Base-by-base conservation (phyloP, 1,140 invertebrate genomes). In the Pogonomyrmex californicus region DNA sequence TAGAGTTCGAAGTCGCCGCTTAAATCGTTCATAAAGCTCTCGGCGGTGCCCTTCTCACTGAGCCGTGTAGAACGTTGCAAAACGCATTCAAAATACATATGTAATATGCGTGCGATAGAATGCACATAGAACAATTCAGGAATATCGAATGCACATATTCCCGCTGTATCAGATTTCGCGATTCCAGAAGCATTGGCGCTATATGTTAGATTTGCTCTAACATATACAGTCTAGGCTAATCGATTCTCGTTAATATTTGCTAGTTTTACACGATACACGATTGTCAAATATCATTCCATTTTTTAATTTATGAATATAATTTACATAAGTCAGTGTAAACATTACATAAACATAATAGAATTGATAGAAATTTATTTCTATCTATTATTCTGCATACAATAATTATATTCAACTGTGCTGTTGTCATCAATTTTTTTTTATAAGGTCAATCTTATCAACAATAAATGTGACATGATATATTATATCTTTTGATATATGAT, bases 21-120 rank as follows among this genome's bases (percentile, higher is more conserved):
- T 89, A 78, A 90, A 75, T 62, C 81, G 66, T 47, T 85, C 62
- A 91, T 88, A 92, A 92, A 86, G 87, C 83, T 62, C 60, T 65
- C 70, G 54, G 6, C 14, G 38, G 10, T 76, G 23, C 41, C 17
- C 56, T 58, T 75, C 71, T 30, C 41, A 44, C 14, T 49, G 78
- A 65, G 23, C 23, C 49, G 49, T 78, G 51, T 23, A 65, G 60
- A n/a, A 49, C 38, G 30, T 81, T 66, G 10, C 38, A 65, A 77
- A 85, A 47, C 51, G 38, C 30, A 49, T 79, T 86, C 44, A 38
- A 0, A 23, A 1, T 17, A 14, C 30, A 33, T 47, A 54, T 44
- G 12, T 51, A 44, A n/a, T n/a, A 44, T 7, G 14, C 12, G 30
- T 44, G 38, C 41, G 9, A 68, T 68, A 68, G 33, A 30, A 6